A percentile compares a stretch with the other conserved stretches of the same genome.
These are phyloP conservation scores for Pipra filicauda DNA, from an alignment of 2,113 vertebrate species.

Conservation along the genomic window DNA sequence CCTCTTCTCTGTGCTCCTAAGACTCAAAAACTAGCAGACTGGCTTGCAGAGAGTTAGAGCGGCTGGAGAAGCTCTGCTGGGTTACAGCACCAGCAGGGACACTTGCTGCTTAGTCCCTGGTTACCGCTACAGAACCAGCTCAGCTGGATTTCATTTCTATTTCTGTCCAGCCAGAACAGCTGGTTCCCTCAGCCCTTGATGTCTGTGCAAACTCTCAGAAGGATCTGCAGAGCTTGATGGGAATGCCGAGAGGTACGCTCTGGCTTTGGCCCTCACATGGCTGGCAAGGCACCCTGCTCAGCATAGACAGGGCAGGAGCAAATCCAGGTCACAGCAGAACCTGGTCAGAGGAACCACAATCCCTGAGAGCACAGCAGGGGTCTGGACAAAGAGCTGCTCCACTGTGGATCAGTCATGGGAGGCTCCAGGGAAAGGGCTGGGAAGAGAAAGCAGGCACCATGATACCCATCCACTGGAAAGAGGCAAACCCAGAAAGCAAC, in stretches of 20 bases:
- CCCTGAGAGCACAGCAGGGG: not conserved
- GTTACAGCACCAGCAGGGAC: not conserved
- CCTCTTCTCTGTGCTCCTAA: not conserved
- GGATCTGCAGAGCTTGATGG: not conserved
- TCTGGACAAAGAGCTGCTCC: not conserved
- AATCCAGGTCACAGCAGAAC: not conserved
- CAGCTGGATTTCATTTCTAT: not conserved
- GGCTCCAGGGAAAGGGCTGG: not conserved
- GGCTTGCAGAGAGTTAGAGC: not conserved
- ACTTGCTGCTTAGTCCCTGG: not conserved
- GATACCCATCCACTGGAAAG: not conserved
- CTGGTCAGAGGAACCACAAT: fast-evolving
- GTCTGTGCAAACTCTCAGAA: not conserved
- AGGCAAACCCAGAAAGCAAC: not conserved
- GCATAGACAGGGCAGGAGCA: fast-evolving
- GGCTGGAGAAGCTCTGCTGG: not conserved
- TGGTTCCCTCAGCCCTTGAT: not conserved
- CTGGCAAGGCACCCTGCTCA: not conserved
- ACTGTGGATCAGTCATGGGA: not conserved
- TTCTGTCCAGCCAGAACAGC: not conserved
- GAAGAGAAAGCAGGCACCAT: not conserved
- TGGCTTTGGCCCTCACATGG: not conserved
- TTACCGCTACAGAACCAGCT: not conserved
- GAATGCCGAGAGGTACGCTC: not conserved
- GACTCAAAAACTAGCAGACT: not conserved